Base-by-base conservation (phyloP, 2,797 vertebrate species). In the Chaetodon trifasciatus region DNA sequence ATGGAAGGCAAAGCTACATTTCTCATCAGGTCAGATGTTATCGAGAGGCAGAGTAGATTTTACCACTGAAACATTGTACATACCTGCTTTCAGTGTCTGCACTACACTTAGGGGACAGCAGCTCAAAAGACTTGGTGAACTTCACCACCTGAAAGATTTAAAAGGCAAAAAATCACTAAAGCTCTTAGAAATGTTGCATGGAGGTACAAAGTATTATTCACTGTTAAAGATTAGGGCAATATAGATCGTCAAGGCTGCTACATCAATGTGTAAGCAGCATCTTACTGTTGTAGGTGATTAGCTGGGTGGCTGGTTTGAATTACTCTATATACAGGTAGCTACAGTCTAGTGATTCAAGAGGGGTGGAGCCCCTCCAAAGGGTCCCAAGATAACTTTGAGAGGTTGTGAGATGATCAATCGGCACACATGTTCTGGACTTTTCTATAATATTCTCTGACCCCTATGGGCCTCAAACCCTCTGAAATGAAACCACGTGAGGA, bases 51-150 rank as follows among this genome's bases (percentile, higher is more conserved):
- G n/a, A 73, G 23, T 8, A 16, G n/a, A 70, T 57, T 49, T 70
- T 24, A 56, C 50, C 21, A 57, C 5, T 40, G 4, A 57, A 40
- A 55, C 53, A 63, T 1, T 21, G 55, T 63, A 80, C 95, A 86
- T 95, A 98, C 98, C 98, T 98, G 96, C 89, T 97, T 66, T 99
- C 98, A 40, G 96, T 89, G 88, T 99, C 98, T n/a, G 97, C 97
- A 16, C 96, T 99, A 92, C 98, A 99, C 89, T 99, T 99, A 24
- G 98, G 98, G 79, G 98, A 99, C 91, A 99, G 93, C 16, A 99
- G 85, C 87, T 99, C 98, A 87, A 99, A 99, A 5, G 98, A 99
- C 91, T 98, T 99, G 44, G 98, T 99, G 92, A 99, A 99, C 94
- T 99, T 99, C 94, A 99, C 98, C 90, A 99, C 98, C 98, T 99